Evolutionary conservation across 2,888 invertebrate genomes (phyloP), one percentile per base, ranked within the genome.

Genomic region (Euproctis similis): DNA sequence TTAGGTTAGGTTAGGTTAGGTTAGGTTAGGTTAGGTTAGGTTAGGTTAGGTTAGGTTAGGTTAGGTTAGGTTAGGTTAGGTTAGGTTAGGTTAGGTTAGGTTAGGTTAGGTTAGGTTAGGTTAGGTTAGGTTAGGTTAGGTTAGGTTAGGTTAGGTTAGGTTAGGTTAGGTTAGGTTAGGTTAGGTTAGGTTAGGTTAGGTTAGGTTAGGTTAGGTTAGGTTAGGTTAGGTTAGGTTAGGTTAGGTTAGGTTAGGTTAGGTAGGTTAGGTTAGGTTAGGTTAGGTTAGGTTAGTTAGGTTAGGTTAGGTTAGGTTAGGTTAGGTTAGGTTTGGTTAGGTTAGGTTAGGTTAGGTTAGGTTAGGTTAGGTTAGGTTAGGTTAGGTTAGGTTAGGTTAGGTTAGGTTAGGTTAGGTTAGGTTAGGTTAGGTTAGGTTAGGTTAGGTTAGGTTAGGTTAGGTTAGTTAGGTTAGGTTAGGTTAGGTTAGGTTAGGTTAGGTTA

Each of bases 121-220:
- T 39, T 41, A 41, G 40, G 36, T 40, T 37, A 34, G 33, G 40
- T 36, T 39, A 34, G 36, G 41, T 36, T 39, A 34, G 35, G 36
- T 40, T 41, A 35, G 37, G 39, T 34, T 33, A 31, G 36, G 33
- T 31, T 33, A 39, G 36, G 39, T 33, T 33, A 34, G 34, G 29
- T 33, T 32, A 33, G 35, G 35, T 35, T 33, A 34, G 30, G 36
- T 33, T 37, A 37, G 37, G 37, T 37, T 37, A 37, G 42, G 41
- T 42, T 38, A 38, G 42, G 42, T 42, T 42, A 36, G 42, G 42
- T 42, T 42, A 38, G 42, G 42, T 42, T 38, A 38, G 42, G 42
- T 42, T 42, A 37, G 42, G 39, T 42, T 39, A 39, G 42, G 42
- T 39, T 37, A 42, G 42, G 42, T 42, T 42, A 42, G 42, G 42